Conservation (phyloP, 2,113 vertebrate genomes). For the Xiphias gladius region DNA sequence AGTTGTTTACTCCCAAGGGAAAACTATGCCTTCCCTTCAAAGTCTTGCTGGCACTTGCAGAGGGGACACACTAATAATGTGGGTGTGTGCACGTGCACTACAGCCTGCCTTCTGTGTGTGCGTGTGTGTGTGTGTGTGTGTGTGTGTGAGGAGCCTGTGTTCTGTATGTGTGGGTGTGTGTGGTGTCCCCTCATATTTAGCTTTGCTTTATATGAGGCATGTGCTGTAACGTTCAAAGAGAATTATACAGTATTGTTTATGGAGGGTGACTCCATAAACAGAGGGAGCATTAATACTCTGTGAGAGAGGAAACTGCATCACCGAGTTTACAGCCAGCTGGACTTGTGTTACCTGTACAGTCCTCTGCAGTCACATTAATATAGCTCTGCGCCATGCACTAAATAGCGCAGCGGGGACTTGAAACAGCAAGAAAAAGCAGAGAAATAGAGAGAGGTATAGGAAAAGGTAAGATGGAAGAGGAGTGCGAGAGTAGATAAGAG, state of each 20-base stretch:
- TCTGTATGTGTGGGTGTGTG: conserved; percentile 10
- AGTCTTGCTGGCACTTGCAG: conserved; percentile 60
- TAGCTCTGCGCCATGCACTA: conserved; percentile 57
- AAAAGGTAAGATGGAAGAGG: conserved; percentile 61
- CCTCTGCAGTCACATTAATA: conserved; percentile 75
- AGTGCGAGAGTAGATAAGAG: conserved; percentile 69
- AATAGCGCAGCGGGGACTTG: conserved; percentile 65
- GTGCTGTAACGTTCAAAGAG: conserved; percentile 73
- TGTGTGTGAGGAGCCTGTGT: conserved; percentile 19
- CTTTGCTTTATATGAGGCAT: conserved; percentile 52
- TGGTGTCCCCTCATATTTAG: conserved; percentile 66
- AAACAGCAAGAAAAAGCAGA: conserved; percentile 48
- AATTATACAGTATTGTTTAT: conserved; percentile 77
- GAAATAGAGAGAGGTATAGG: conserved; percentile 19
- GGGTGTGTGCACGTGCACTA: conserved; percentile 14
- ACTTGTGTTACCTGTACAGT: conserved; percentile 71
- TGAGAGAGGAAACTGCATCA: conserved; percentile 41
- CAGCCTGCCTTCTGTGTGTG: conserved; percentile 21
- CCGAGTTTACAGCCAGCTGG: conserved; percentile 67
- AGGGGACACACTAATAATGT: conserved; percentile 54
- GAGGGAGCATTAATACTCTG: conserved; percentile 57
- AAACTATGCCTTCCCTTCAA: conserved; percentile 67
- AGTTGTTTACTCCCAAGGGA: conserved; percentile 67
- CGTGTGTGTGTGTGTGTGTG: conserved; percentile 17
- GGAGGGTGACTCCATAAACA: conserved; percentile 71